phyloP scores from a whole-genome alignment of 2,888 invertebrate species.

The Drosophila prolongata region DNA sequence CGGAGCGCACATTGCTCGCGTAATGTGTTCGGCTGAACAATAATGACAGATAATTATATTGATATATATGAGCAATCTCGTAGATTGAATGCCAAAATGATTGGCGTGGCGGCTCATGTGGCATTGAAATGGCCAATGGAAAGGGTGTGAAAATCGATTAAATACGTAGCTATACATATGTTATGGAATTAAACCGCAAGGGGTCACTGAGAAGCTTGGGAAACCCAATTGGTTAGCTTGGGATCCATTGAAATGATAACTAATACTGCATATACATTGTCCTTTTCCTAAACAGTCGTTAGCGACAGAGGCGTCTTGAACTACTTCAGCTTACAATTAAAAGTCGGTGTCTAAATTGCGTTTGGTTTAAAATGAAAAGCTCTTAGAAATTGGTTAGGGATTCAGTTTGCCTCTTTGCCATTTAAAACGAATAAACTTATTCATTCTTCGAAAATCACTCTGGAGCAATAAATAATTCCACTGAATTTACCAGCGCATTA shows the following conservation, averaged over 20 bases:
- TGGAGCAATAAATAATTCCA: constrained; percentile 28
- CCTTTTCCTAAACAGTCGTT: too few relatives aligned
- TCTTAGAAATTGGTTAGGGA: not conserved
- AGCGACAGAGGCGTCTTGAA: too few relatives aligned
- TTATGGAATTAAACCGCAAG: not conserved
- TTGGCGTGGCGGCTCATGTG: constrained; percentile 29
- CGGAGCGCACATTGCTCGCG: constrained; percentile 30
- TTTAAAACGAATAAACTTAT: not conserved
- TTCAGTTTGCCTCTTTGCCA: not conserved
- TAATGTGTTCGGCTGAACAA: constrained; percentile 54
- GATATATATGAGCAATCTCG: constrained; percentile 42
- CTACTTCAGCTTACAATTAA: not conserved
- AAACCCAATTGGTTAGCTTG: not conserved
- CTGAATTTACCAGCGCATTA: constrained; percentile 17
- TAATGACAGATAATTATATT: constrained; percentile 71
- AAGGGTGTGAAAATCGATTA: constrained; percentile 42
- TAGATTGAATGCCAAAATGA: constrained; percentile 58
- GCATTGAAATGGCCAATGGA: constrained; percentile 25
- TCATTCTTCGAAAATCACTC: constrained; percentile 13
- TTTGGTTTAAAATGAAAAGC: not conserved
- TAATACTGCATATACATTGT: too few relatives aligned
- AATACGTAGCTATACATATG: not conserved
- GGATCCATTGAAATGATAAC: too few relatives aligned
- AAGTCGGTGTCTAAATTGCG: not conserved
- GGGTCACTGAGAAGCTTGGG: not conserved